phyloP scores from a whole-genome alignment of 2,888 invertebrate species.

The Pedicia rivosa region DNA sequence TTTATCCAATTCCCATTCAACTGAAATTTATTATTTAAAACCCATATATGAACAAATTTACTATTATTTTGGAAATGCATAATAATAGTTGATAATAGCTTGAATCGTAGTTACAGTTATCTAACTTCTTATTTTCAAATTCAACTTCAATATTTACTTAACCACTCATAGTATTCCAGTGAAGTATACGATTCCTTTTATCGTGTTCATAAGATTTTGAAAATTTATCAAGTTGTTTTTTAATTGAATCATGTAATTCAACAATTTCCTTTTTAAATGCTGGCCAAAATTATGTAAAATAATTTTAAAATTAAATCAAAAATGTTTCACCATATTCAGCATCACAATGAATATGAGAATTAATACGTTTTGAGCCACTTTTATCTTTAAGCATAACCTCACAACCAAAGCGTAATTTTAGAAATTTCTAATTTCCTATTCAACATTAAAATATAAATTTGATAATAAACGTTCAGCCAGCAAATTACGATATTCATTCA shows the following conservation, averaged over 20 bases:
- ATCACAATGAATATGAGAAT: constrained; percentile 67
- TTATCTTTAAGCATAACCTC: constrained; percentile 99
- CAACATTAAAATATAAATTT: constrained; percentile 71
- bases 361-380: constrained; percentile 86
- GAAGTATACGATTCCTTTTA: constrained; percentile 80
- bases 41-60: constrained; percentile 19
- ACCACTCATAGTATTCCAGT: constrained; percentile 89
- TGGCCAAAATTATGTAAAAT: constrained; percentile 98
- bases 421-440: constrained; percentile 81
- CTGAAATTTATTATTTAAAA: constrained; percentile 29
- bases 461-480: constrained; percentile 77
- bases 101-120: constrained; percentile 80
- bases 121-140: constrained; percentile 60
- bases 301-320: constrained; percentile 52
- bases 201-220: constrained; percentile 82
- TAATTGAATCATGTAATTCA: constrained; percentile 65
- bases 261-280: constrained; percentile 88
- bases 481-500: constrained; percentile 91
- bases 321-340: constrained; percentile 26
- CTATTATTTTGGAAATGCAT: constrained; percentile 82
- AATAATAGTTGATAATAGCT: constrained; percentile 83
- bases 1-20: constrained; percentile 75
- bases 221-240: constrained; percentile 66
- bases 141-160: constrained; percentile 83
- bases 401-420: constrained; percentile 92